Evolutionary conservation across 1,140 invertebrate genomes (phyloP), one percentile per base, ranked within the genome.

Genomic region (Cydia splendana): DNA sequence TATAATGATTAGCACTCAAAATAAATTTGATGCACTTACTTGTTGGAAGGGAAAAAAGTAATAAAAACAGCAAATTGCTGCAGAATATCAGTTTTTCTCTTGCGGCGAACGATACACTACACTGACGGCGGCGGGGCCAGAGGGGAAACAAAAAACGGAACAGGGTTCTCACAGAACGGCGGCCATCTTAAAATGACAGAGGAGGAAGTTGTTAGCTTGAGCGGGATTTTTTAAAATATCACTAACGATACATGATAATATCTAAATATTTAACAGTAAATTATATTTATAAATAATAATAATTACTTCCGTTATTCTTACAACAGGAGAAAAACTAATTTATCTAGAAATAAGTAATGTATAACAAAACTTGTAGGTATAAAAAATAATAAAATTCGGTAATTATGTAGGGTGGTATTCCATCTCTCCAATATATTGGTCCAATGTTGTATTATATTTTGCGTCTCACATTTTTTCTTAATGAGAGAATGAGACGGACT

Each of bases 21-120:
- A 81, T 80, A 88, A 91, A 85, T 86, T 82, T 77, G 81, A 85
- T 87, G 76, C 91, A 93, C 93, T 93, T 93, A 93, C 93, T 93
- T 93, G 92, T 91, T 91, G 87, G 93, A 93, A 93, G 93, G 93
- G 92, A 87, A 91, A 88, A 93, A 90, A 90, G 91, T 93, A 93
- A 93, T 91, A 90, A 88, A 90, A 88, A 87, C 89, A 93, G 93
- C 92, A 91, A 92, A 92, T 92, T 90, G 88, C 88, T 87, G 91
- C 88, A 92, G 88, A 89, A 90, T 90, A 84, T 93, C 88, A 85
- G 88, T 92, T 93, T 93, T 93, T 93, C 89, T 93, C 91, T 92
- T 91, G 91, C 91, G 86, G 85, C 88, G 93, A 93, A 93, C 92
- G 92, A 93, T 92, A 93, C 88, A 93, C 90, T 93, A 92, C 87